Percentiles rank a stretch among this genome's conserved stretches.
phyloP scores from a whole-genome alignment of 2,888 invertebrate species.

The Julus scandinavius region DNA sequence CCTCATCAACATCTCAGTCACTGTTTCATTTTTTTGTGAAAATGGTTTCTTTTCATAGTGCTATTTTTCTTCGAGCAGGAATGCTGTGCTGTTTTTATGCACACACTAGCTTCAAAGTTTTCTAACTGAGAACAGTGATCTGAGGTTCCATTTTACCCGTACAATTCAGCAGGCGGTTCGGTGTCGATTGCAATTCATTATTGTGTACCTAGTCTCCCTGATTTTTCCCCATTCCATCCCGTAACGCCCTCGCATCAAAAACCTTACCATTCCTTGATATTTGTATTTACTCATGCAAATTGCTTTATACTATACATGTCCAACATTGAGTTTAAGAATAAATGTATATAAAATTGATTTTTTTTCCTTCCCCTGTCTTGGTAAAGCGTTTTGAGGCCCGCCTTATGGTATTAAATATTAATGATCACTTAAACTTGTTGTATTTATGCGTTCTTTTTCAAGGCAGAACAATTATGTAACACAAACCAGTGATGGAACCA shows the following conservation, averaged over 20 bases:
- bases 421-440: constrained; percentile 37
- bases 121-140: constrained; percentile 42
- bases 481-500: not conserved
- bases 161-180: constrained; percentile 29
- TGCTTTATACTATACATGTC: constrained; percentile 61
- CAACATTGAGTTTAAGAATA: constrained; percentile 60
- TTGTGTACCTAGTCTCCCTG: constrained; percentile 55
- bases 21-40: constrained; percentile 30
- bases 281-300: constrained; percentile 61
- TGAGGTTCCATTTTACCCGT: not conserved
- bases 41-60: constrained; percentile 42
- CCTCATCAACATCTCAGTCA: constrained; percentile 35
- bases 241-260: constrained; percentile 49
- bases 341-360: constrained; percentile 60
- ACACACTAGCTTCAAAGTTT: constrained; percentile 32
- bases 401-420: constrained; percentile 55
- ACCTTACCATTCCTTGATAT: constrained; percentile 60
- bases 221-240: constrained; percentile 46
- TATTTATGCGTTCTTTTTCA: not conserved
- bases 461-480: not conserved
- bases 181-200: constrained; percentile 39
- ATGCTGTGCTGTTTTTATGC: constrained; percentile 37
- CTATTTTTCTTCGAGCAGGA: constrained; percentile 39
- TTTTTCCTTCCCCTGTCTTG: constrained; percentile 57
- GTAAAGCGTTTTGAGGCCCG: constrained; percentile 54